phyloP scores from a whole-genome alignment of 2,113 vertebrate genomes.

The Dasypus novemcinctus region DNA sequence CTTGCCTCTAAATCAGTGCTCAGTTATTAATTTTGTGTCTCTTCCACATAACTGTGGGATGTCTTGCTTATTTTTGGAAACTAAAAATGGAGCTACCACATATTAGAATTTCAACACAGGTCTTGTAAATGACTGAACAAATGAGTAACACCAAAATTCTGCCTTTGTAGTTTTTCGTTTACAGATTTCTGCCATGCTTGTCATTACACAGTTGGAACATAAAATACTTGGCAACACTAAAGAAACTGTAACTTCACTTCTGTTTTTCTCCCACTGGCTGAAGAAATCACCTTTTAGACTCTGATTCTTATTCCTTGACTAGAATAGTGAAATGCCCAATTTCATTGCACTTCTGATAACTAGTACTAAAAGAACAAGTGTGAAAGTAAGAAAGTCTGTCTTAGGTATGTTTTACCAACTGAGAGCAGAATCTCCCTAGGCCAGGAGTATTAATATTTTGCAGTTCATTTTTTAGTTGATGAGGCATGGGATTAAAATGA shows the following conservation, averaged over 20 bases:
- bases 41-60: not conserved
- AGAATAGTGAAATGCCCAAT: not conserved
- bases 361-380: not conserved
- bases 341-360: not conserved
- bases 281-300: not conserved
- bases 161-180: not conserved
- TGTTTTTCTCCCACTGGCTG: not conserved
- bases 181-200: not conserved
- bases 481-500: constrained; percentile 70
- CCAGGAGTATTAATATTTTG: constrained; percentile 70
- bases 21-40: not conserved
- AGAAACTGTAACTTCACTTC: not conserved
- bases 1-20: not conserved
- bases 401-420: not conserved
- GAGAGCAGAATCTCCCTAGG: constrained; percentile 65
- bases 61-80: not conserved
- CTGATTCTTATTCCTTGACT: not conserved
- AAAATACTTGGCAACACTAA: not conserved
- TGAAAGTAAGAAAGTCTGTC: not conserved
- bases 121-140: not conserved
- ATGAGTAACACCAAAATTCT: not conserved
- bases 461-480: constrained; percentile 70
- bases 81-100: not conserved
- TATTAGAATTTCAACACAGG: not conserved
- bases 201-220: not conserved